Percentiles rank a stretch among this genome's conserved stretches.
phyloP scores from a whole-genome alignment of 2,797 vertebrate genomes.

The Fringilla coelebs region DNA sequence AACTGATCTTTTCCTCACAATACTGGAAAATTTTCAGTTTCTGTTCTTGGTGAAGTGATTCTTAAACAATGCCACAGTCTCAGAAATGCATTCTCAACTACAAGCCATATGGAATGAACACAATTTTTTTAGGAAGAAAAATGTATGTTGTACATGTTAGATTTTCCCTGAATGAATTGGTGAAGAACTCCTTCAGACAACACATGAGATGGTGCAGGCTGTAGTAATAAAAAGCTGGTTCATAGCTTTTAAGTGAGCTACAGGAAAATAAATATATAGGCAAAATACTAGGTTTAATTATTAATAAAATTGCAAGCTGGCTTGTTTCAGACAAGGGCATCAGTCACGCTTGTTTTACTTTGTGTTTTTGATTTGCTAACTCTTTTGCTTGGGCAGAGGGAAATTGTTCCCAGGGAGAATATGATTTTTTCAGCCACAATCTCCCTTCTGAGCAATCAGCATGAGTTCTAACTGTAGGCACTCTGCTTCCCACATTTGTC shows the following conservation, averaged over 20 bases:
- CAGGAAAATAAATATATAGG: background rate
- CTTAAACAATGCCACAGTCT: background rate
- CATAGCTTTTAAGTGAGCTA: background rate
- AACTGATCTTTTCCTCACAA: background rate
- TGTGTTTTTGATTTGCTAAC: background rate
- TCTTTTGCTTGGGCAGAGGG: background rate
- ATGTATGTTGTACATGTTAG: background rate
- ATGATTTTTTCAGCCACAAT: background rate
- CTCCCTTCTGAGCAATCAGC: background rate
- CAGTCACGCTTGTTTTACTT: slow-evolving; percentile 28
- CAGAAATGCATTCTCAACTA: background rate
- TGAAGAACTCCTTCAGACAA: background rate
- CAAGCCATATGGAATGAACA: background rate
- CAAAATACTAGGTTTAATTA: background rate
- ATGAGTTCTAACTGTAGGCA: background rate
- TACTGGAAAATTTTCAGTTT: background rate
- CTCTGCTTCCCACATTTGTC: background rate
- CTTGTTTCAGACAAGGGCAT: slow-evolving; percentile 31
- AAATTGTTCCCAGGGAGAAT: background rate
- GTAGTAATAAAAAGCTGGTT: background rate
- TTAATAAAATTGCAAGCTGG: background rate
- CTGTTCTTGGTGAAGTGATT: background rate
- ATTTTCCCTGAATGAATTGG: background rate
- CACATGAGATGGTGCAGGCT: background rate
- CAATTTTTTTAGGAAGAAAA: background rate